Evolutionary conservation across 2,797 vertebrate species (phyloP).

Genomic region (Distichodus sexfasciatus): DNA sequence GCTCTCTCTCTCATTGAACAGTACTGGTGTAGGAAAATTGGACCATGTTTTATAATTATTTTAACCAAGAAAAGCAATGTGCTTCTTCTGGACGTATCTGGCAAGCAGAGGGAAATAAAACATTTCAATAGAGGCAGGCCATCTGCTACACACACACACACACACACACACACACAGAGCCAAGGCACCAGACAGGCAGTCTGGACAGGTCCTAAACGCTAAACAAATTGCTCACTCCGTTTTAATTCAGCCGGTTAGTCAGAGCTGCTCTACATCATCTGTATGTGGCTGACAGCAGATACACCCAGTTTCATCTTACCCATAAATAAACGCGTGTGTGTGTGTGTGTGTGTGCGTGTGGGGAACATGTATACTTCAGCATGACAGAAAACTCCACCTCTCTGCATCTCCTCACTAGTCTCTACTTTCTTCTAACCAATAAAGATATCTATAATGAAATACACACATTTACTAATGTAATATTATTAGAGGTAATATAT

Average conservation of each 20-base stretch:
- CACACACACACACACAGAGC: slow-evolving; percentile 3
- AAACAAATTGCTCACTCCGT: slow-evolving; percentile 40
- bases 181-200: slow-evolving; percentile 17
- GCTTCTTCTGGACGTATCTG: slow-evolving; percentile 78
- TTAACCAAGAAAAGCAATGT: slow-evolving; percentile 77
- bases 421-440: too few relatives aligned
- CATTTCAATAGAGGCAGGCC: slow-evolving; percentile 76
- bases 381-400: not conserved
- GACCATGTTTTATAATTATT: slow-evolving; percentile 79
- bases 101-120: slow-evolving; percentile 77
- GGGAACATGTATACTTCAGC: not conserved
- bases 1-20: too few relatives aligned
- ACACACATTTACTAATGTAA: too few relatives aligned
- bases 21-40: too few relatives aligned
- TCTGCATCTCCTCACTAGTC: too few relatives aligned
- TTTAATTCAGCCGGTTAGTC: slow-evolving; percentile 71
- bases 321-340: slow-evolving; percentile 64
- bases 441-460: too few relatives aligned
- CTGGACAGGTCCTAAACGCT: slow-evolving; percentile 38
- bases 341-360: not conserved
- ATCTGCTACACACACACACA: slow-evolving; percentile 66
- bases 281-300: slow-evolving; percentile 60
- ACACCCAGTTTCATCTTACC: slow-evolving; percentile 61
- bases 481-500: too few relatives aligned
- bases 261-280: slow-evolving; percentile 49